Evolutionary conservation across 2,113 vertebrate species (phyloP).

Genomic region (Ptychochromis oligacanthus): DNA sequence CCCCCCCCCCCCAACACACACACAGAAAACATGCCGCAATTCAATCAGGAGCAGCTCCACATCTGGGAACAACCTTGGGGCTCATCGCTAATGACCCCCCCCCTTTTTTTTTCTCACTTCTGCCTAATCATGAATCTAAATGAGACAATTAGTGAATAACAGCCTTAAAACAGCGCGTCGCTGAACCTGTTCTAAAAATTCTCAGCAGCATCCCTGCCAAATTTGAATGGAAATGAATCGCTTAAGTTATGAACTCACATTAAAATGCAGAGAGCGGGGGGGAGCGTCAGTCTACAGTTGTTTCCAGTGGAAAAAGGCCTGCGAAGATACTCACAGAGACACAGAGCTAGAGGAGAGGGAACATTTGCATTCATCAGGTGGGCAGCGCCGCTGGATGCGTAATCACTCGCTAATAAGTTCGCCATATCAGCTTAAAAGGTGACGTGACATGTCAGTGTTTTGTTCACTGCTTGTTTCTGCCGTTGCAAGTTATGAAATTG

Average conservation of each 20-base stretch:
- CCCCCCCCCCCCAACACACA: neutral
- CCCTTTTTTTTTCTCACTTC: neutral
- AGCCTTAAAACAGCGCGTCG: neutral
- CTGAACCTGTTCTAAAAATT: neutral
- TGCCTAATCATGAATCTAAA: slow-evolving; percentile 2
- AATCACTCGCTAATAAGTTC: neutral
- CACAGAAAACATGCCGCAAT: neutral
- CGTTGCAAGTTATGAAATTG: neutral
- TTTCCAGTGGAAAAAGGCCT: neutral
- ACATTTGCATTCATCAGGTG: neutral
- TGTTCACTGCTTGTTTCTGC: neutral
- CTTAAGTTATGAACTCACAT: neutral
- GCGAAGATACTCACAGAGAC: neutral
- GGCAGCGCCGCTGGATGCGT: neutral
- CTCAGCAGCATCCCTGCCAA: neutral
- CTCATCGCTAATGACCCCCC: neutral
- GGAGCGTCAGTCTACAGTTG: neutral
- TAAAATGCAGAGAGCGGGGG: neutral
- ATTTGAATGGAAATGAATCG: neutral
- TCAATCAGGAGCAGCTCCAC: neutral
- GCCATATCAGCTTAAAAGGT: slow-evolving; percentile 1
- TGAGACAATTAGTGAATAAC: slow-evolving; percentile 6
- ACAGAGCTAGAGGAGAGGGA: neutral
- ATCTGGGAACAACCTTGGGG: slow-evolving; percentile 1
- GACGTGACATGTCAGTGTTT: neutral